Percentiles rank a stretch among this genome's conserved stretches.
These are phyloP conservation scores for Coenobita brevimanus DNA, from an alignment of 1,140 invertebrate genomes.

Conservation along the genomic window DNA sequence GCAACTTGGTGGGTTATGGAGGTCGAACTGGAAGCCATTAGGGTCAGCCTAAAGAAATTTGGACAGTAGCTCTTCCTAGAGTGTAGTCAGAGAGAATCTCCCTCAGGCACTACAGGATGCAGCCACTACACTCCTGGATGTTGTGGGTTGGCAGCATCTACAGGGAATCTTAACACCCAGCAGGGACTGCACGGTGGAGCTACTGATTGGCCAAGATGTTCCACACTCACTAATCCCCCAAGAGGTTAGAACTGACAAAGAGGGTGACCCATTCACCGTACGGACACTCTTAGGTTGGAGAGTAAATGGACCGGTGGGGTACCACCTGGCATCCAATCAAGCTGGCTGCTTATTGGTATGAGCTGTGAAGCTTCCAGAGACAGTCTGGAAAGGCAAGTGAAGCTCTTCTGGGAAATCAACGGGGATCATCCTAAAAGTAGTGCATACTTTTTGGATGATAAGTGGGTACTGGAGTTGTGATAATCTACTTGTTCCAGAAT, in stretches of 20 bases:
- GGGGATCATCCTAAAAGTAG: too few species aligned
- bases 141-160: too few species aligned
- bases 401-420: too few species aligned
- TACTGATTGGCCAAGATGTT: background rate
- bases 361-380: background rate
- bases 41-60: background rate
- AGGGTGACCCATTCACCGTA: conserved; percentile 5
- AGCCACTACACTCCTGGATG: background rate
- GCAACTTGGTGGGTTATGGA: background rate
- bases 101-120: background rate
- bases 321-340: background rate
- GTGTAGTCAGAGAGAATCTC: background rate
- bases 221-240: background rate
- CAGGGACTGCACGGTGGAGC: background rate
- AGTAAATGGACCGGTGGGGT: conserved; percentile 14
- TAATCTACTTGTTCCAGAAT: too few species aligned
- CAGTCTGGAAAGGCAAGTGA: too few species aligned
- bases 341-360: background rate
- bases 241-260: background rate
- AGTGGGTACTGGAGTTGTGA: too few species aligned
- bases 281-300: conserved; percentile 20
- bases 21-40: background rate
- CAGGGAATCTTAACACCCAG: background rate
- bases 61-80: background rate
- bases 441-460: too few species aligned